Base-by-base conservation (phyloP, 2,888 invertebrate genomes). In the Thymelicus sylvestris region DNA sequence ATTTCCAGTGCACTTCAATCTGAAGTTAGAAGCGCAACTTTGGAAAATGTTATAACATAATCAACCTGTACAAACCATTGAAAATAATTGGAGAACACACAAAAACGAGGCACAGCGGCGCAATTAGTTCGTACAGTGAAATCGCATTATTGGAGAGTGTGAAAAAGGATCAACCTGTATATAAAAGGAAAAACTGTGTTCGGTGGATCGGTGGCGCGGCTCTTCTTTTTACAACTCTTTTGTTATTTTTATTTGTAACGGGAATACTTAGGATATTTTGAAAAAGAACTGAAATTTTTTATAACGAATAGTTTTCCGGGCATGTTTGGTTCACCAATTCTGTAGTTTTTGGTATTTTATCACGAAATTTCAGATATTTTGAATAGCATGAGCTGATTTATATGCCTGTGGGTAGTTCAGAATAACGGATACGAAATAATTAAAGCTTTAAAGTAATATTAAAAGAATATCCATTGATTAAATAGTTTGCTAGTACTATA, bases 71-170 rank as follows among this genome's bases (percentile, higher is more conserved):
- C 66, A 69, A 57, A 77, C 73, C 74, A 80, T 77, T 77, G 78
- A 81, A 80, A 73, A 74, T 78, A 76, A 79, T 79, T 76, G 74
- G 71, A 74, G 62, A 55, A 55, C 60, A 78, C 78, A 80, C 77
- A 79, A 78, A 82, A 81, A 81, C 78, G 81, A 76, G 41, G 76
- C 80, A 79, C 80, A 78, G 77, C 77, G 77, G 80, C 80, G 84
- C 89, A 89, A 89, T 89, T 88, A 89, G 87, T 82, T 79, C 78
- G 82, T 83, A 89, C 89, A 88, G 84, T 80, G 88, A 86, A 89
- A 88, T 86, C 82, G 86, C 88, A 88, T 90, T 89, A 87, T 86
- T 82, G 84, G 79, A 78, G 78, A 78, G 79, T 72, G 78, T 74
- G 79, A 83, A 83, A 86, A 86, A 84, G 81, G 75, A 84, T 80